Conservation (phyloP, 2,888 invertebrate species). For the Entomobrya proxima region DNA sequence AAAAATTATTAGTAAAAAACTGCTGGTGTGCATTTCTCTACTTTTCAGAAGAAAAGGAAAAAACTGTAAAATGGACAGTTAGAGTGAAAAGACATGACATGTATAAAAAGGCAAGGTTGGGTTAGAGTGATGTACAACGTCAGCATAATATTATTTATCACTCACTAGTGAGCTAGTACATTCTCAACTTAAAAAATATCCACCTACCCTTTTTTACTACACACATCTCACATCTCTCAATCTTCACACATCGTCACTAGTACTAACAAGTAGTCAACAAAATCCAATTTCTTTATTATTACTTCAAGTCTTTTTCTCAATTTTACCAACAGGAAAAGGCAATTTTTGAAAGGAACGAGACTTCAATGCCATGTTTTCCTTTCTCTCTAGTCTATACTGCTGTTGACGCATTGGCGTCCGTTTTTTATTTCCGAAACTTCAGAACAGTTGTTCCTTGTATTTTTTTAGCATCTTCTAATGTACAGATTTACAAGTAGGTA, state of each 20-base stretch:
- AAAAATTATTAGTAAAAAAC: no score
- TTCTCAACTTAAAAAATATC: no score
- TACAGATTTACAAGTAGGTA: not conserved
- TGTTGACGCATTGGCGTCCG: not conserved
- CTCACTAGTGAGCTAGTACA: no score
- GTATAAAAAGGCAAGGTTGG: no score
- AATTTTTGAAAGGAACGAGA: constrained; percentile 1
- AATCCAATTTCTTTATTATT: constrained; percentile 38
- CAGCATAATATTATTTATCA: no score
- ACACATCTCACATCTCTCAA: not conserved
- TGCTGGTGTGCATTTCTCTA: not conserved
- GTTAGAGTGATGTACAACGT: no score
- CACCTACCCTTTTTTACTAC: no score
- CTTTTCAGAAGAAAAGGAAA: no score
- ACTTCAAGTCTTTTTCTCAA: not conserved
- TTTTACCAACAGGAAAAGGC: constrained; percentile 31
- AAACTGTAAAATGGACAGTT: no score
- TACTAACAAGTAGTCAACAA: constrained; percentile 9
- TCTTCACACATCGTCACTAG: not conserved
- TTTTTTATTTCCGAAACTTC: constrained; percentile 25
- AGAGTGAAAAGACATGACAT: not conserved
- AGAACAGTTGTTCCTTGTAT: not conserved
- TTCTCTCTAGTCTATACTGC: not conserved
- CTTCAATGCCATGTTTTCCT: not conserved
- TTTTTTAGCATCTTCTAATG: not conserved